A percentile compares a stretch with the other conserved stretches of the same genome.
Conservation (phyloP, 1,140 invertebrate genomes). For the Babylonia areolata region DNA sequence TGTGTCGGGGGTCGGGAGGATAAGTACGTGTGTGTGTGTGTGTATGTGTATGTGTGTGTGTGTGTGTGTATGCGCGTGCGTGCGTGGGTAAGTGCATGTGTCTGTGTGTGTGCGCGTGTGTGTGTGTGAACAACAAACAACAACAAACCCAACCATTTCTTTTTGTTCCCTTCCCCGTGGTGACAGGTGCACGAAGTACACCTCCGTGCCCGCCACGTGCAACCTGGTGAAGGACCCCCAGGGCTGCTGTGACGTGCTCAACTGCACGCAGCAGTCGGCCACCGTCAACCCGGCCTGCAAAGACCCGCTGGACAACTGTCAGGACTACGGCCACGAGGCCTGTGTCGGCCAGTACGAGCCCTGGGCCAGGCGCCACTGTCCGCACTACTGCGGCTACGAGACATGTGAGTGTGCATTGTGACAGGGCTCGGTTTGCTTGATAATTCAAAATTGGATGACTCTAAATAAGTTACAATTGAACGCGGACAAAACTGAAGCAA, state of each 20-base stretch:
- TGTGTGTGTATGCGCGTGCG: neutral
- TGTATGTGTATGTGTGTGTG: constrained; percentile 11
- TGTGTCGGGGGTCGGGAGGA: no score
- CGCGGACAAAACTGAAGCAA: no score
- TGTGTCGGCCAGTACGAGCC: constrained; percentile 47
- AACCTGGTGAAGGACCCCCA: constrained; percentile 49
- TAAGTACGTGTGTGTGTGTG: constrained; percentile 4
- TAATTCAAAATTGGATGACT: no score
- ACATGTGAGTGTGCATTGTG: neutral
- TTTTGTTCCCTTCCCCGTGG: neutral
- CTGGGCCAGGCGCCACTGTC: constrained; percentile 63
- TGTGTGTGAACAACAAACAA: no score
- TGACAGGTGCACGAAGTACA: constrained; percentile 60
- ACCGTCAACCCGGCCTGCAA: constrained; percentile 29
- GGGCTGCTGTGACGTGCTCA: constrained; percentile 44
- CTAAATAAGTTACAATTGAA: no score
- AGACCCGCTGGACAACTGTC: constrained; percentile 48
- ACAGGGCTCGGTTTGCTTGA: neutral
- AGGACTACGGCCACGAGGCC: constrained; percentile 45
- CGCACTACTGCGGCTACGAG: constrained; percentile 52
- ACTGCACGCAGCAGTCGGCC: constrained; percentile 27
- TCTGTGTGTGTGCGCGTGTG: neutral
- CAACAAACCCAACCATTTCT: no score
- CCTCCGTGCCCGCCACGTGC: constrained; percentile 51
- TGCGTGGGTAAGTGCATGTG: neutral